Evolutionary conservation across 2,113 vertebrate genomes (phyloP).

Genomic region (Tetraodon nigroviridis): DNA sequence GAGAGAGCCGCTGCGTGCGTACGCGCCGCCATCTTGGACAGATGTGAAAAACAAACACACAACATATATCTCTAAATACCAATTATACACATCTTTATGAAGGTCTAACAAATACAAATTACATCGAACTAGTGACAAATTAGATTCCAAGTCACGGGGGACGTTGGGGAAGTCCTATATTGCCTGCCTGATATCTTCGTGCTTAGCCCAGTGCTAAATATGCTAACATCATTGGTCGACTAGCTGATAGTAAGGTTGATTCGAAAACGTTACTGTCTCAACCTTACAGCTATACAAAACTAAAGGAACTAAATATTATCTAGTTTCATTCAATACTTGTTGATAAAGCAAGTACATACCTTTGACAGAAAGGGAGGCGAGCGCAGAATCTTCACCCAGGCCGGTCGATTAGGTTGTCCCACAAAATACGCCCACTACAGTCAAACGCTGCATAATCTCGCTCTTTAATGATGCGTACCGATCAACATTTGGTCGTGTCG

Average conservation of each 20-base stretch:
- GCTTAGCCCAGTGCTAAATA: slow-evolving; percentile 32
- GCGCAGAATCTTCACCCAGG: slow-evolving; percentile 27
- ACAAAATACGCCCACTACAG: neutral
- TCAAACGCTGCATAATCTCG: neutral
- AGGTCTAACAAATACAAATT: neutral
- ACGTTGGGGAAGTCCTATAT: neutral
- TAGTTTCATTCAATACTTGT: neutral
- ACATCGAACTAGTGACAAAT: neutral
- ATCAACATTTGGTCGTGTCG: neutral
- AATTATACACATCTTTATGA: no score
- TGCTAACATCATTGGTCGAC: slow-evolving; percentile 9
- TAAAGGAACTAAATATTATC: no score
- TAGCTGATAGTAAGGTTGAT: neutral
- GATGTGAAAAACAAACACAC: no score
- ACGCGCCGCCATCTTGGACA: no score
- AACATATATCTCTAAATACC: no score
- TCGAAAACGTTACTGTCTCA: neutral
- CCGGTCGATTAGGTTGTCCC: neutral
- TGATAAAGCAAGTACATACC: slow-evolving; percentile 20
- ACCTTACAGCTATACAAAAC: neutral
- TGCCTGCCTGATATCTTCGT: neutral
- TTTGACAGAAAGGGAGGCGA: slow-evolving; percentile 10
- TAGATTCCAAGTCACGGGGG: neutral
- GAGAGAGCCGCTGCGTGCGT: no score
- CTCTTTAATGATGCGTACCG: no score